Percentiles rank a stretch among this genome's conserved stretches.
Evolutionary conservation across 2,113 vertebrate species (phyloP).

Genomic region (Apteryx owenii): DNA sequence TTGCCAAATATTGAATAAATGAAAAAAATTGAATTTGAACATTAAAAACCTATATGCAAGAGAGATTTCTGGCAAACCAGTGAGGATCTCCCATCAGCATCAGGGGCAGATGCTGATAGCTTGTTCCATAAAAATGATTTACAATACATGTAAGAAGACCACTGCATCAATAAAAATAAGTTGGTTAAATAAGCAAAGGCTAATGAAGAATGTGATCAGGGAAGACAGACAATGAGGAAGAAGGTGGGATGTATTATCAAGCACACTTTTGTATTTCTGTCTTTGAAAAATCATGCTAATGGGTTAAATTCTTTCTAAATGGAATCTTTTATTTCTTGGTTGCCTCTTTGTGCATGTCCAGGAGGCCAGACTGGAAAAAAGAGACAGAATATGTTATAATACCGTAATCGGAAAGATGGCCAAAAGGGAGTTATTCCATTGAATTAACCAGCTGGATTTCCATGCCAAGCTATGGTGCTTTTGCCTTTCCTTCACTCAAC

Average conservation of each 20-base stretch:
- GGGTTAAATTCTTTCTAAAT: neutral
- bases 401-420: constrained; percentile 27
- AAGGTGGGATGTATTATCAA: neutral
- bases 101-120: neutral
- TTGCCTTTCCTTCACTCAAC: constrained; percentile 25
- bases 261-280: neutral
- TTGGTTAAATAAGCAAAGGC: neutral
- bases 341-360: neutral
- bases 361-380: constrained; percentile 30
- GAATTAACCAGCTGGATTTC: constrained; percentile 45
- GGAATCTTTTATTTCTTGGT: neutral
- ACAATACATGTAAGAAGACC: neutral
- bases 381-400: constrained; percentile 28
- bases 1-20: neutral
- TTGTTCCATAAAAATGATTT: neutral
- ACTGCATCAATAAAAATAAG: neutral
- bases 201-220: neutral
- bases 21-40: neutral
- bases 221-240: neutral
- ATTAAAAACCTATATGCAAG: neutral
- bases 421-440: constrained; percentile 45
- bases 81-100: neutral
- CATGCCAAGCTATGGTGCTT: constrained; percentile 5
- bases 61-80: neutral
- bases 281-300: neutral